Base-by-base conservation (phyloP, 1,140 invertebrate genomes). In the Hypsibius dujardini region DNA sequence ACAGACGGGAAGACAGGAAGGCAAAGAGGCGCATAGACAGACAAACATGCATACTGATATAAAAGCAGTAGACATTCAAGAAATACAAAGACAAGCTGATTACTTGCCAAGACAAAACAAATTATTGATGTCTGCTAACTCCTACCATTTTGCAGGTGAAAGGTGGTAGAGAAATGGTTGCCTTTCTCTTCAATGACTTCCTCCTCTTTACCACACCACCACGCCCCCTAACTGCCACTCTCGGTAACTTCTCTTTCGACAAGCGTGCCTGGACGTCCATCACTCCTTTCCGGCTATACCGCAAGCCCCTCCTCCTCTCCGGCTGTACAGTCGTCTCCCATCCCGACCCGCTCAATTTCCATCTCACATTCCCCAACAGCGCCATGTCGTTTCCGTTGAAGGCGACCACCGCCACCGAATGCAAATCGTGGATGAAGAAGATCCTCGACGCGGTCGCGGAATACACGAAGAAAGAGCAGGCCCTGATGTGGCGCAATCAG, bases 161-260 rank as follows among this genome's bases (percentile, higher is more conserved):
- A 79, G 89, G 87, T 80, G 86, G 86, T 40, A 88, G 88, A 79
- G 88, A 90, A 77, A 79, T 91, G 15, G 81, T 88, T 28, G 86
- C 83, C 12, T 89, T 90, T 78, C 80, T 90, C 1, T 87, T 89
- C 71, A 90, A 89, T 77, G 89, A 91, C 89, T 89, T 90, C 77
- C 78, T 90, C 1, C 76, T 91, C 14, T 81, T 91, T 59, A 84
- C 86, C 7, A 83, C 85, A 76, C 84, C 86, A 42, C 70, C 73
- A 28, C 74, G 47, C 56, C 72, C 62, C 67, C 47, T 73, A 1
- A 45, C 45, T 1, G 1, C 1, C 50, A 50, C 1, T 40, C 50
- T 47, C 1, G 46, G 2, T 45, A 45, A 71, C 2, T 46, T 56
- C 42, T 1, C 45, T 40, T 70, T 88, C 77, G 86, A 88, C 74